phyloP scores from a whole-genome alignment of 2,888 invertebrate species.

The Gymnosoma rotundatum region DNA sequence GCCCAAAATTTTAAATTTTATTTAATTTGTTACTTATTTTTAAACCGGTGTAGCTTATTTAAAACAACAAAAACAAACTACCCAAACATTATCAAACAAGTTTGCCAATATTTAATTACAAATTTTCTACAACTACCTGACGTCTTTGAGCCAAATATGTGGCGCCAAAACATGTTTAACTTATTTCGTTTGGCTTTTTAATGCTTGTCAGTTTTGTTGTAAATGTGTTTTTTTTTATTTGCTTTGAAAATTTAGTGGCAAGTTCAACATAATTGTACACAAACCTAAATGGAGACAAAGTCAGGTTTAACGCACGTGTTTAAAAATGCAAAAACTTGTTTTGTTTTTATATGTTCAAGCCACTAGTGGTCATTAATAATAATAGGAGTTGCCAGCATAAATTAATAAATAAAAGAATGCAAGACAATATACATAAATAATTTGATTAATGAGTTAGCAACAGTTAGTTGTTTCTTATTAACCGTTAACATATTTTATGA shows the following conservation, averaged over 20 bases:
- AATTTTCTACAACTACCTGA: conserved; percentile 64
- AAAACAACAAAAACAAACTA: too few relatives aligned
- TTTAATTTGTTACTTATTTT: conserved; percentile 8
- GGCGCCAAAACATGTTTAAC: conserved; percentile 69
- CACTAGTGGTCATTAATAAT: neutral
- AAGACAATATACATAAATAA: neutral
- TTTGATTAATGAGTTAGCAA: neutral
- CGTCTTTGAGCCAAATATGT: conserved; percentile 66
- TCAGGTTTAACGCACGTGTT: conserved; percentile 66
- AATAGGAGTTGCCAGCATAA: conserved; percentile 22
- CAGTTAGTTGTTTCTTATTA: neutral
- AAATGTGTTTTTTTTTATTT: neutral
- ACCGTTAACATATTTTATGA: conserved; percentile 10
- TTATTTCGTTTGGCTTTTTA: conserved; percentile 35
- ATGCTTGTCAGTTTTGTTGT: conserved; percentile 21
- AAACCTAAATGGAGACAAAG: conserved; percentile 52
- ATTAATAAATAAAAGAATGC: neutral
- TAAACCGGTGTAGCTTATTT: conserved; percentile 14
- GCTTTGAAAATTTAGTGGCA: conserved; percentile 56
- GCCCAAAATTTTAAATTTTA: too few relatives aligned
- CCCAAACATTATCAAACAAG: conserved; percentile 8
- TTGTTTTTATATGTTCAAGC: neutral
- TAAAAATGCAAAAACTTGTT: conserved; percentile 6
- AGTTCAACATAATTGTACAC: conserved; percentile 66
- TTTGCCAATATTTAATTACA: conserved; percentile 41